Base-by-base conservation (phyloP, 1,140 invertebrate species). In the Drosophila serrata region DNA sequence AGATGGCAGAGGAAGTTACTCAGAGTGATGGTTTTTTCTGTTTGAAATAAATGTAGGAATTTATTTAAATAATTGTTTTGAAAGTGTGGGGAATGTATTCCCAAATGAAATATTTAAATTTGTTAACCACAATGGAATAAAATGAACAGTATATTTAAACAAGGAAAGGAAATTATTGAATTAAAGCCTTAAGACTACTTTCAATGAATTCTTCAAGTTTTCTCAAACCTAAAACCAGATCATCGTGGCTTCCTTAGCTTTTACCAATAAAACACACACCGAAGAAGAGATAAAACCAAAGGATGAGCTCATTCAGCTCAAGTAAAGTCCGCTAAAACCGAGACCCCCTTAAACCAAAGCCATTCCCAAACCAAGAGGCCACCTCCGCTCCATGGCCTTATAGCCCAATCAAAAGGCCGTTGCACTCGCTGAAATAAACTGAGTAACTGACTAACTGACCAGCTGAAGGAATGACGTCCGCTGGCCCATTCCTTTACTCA, bases 381-480 rank as follows among this genome's bases (percentile, higher is more conserved):
- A 42, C 67, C 55, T 22, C 63, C 27, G 12, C 43, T 37, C 45
- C 65, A 35, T 65, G 61, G 37, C 45, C 45, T 48, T 37, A 22
- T 48, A 24, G 46, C 42, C 74, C 55, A 76, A 76, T 76, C 73
- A 76, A 78, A 78, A 78, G 74, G 75, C 74, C 75, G 75, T 78
- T 78, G 75, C 75, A 78, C 74, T 69, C 64, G 43, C 57, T 55
- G 57, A 43, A n/a, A n/a, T 46, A 60, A 70, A 72, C 72, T 75
- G 51, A 55, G 56, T 69, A 69, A 72, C 72, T 75, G 49, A 53
- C 49, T 63, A 17, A 61, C 57, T 53, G 57, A 56, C 56, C 49
- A 45, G 58, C 75, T 79, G 75, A 78, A 61, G 53, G 75, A 79
- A 79, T 70, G 75, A 79, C 65, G 73, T 76, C 62, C 55, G 40